Evolutionary conservation across 2,113 vertebrate species (phyloP), one percentile per base, ranked within the genome.

Genomic region (Natator depressus): DNA sequence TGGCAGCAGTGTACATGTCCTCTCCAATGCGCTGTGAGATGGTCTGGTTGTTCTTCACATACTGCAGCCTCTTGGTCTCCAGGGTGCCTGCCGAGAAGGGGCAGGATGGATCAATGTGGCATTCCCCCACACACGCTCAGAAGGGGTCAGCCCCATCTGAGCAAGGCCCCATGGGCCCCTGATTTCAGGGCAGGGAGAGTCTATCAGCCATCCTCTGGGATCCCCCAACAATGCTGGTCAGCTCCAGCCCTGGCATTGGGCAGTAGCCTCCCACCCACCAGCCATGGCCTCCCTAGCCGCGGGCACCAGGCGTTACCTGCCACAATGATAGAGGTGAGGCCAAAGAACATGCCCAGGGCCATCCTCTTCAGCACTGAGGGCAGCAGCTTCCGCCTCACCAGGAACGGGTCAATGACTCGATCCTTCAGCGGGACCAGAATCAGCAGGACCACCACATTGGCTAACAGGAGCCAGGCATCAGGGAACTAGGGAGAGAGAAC

Each of bases 371-470:
- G 94, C 1, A 94, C 54, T 0, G 98, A 97, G 59, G 97, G 97
- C 29, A 98, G 84, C 54, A 98, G 80, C 51, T 88, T 89, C n/a
- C 82, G 50, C 27, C 85, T 53, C 65, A 95, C 89, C n/a, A 98
- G 93, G n/a, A 98, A 83, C 4, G 98, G 98, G 83, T 98, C 97
- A 0, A 98, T 80, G 88, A 98, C 4, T 12, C 5, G 95, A 87
- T 97, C 97, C 86, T 98, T 98, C 89, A 98, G 51, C 1, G 97
- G 98, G 19, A 98, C 96, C 87, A 98, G 93, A 31, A 93, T 59
- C 59, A 98, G 82, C n/a, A 98, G 46, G 84, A 96, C 84, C 54
- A 94, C 80, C 0, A 95, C 89, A 2, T 97, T 98, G 91, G 97
- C 95, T 93, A 98, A 89, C 14, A 98, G 95, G 20, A 98, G 96